Evolutionary conservation across 2,888 invertebrate species (phyloP), one percentile per base, ranked within the genome.

Genomic region (Callyntrura guangdongensis): DNA sequence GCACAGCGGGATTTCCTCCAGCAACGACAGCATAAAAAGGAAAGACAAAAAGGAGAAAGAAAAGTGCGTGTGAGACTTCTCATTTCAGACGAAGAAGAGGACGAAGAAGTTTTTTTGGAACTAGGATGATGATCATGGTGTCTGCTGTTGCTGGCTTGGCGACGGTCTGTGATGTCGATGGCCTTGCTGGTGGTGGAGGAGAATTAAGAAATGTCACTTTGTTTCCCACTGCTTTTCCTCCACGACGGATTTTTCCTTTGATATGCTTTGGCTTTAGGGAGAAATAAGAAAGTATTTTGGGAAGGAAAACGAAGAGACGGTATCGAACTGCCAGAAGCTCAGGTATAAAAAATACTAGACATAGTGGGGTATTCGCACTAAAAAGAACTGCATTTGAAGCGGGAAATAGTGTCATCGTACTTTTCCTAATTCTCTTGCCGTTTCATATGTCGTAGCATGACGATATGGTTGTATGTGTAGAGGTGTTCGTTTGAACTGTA

Each of bases 171-270:
- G 47, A 72, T 81, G 79, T 59, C 79, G 17, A 81, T 81, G 79
- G 27, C 79, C 56, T 81, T 59, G 36, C n/a, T 47, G 47, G 11
- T 47, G 47, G 11, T 9, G 27, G 27, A 6, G n/a, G 12, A 59
- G 79, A 81, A 81, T 81, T 81, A 59, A 59, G 79, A 59, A 59
- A 81, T 81, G 79, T 81, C 79, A 81, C 27, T 59, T n/a, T 27
- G 59, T 27, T 81, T 81, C 59, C 53, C 53, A 25, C 25, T 64
- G 64, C 64, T 64, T 36, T 36, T 36, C 36, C 25, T 67, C 12
- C 12, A 69, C 36, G n/a, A 22, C 27, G 3, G 14, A 25, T 67
- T 14, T n/a, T 22, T 22, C 22, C 25, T 64, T 64, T 12, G 53
- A 11, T 17, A 59, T 12, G 67, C 27, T 27, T 69, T 77, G 77